Base-by-base conservation (phyloP, 2,888 invertebrate species). In the Lamproptera curius region DNA sequence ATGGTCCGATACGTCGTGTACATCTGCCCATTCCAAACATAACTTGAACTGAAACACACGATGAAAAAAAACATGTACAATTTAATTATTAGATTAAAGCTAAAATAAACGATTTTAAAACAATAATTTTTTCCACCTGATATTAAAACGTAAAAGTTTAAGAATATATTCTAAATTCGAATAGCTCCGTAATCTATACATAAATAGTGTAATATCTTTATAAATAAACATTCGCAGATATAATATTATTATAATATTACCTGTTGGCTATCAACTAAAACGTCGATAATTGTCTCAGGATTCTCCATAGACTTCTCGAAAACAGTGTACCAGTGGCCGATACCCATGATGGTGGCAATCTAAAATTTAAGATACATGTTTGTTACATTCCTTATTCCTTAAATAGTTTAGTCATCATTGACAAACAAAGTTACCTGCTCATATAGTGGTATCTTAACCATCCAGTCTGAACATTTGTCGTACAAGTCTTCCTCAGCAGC, bases 1-100 rank as follows among this genome's bases (percentile, higher is more conserved):
- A 55, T 89, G 82, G 36, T 89, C 83, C 0, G 88, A 88, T 11
- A 90, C 87, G 14, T 89, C 83, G 54, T 93, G 91, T 8, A 91
- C 89, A 38, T 92, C 89, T 8, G 93, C 89, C 91, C 94, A 94
- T 52, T 92, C 90, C 38, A 93, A 78, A 56, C 94, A 92, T 1
- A 93, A 63, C 58, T 92, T 89, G 53, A 90, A 90, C 89, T 92
- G 77, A 83, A 83, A 70, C 13, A 73, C 67, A 33, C 76, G 73
- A 15, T 37, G 13, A 10, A 26, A 2, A 26, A 16, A 16, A 31
- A 33, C 5, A 6, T 20, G 20, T 5, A 20, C 6, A n/a, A n/a
- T n/a, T n/a, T n/a, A n/a, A n/a, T n/a, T n/a, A n/a, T n/a, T n/a
- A n/a, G n/a, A n/a, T n/a, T n/a, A n/a, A n/a, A n/a, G n/a, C n/a